Evolutionary conservation across 2,113 vertebrate genomes (phyloP).

Genomic region (Ceuthmochares aereus): DNA sequence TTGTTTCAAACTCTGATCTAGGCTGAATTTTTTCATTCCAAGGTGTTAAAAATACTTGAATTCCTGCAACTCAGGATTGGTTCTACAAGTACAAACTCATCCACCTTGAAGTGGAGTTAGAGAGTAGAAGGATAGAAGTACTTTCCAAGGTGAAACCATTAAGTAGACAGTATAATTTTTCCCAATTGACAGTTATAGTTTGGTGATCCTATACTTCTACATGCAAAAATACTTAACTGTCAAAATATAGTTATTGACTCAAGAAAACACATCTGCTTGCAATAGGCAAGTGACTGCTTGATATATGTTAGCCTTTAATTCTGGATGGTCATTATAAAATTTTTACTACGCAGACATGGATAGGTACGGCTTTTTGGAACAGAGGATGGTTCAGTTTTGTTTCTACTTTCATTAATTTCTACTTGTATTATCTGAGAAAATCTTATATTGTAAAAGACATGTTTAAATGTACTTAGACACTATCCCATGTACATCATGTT

Average conservation of each 20-base stretch:
- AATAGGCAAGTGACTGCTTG: neutral
- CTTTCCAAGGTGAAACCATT: neutral
- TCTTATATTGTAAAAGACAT: neutral
- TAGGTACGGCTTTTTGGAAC: neutral
- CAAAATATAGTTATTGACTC: neutral
- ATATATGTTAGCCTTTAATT: neutral
- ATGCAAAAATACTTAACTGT: neutral
- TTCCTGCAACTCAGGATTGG: neutral
- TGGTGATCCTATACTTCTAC: neutral
- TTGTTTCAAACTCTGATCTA: neutral
- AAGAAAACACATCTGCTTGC: neutral
- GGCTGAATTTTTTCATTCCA: neutral
- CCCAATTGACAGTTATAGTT: neutral
- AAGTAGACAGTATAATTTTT: neutral
- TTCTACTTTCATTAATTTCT: neutral
- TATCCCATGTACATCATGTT: accelerated
- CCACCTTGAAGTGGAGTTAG: neutral
- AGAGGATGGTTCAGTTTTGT: neutral
- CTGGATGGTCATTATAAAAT: neutral
- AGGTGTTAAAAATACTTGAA: neutral
- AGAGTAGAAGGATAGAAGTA: neutral
- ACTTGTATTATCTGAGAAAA: neutral
- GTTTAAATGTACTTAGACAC: neutral
- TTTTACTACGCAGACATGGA: neutral
- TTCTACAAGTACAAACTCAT: neutral